Base-by-base conservation (phyloP, 2,888 invertebrate genomes). In the Uloborus plumipes region DNA sequence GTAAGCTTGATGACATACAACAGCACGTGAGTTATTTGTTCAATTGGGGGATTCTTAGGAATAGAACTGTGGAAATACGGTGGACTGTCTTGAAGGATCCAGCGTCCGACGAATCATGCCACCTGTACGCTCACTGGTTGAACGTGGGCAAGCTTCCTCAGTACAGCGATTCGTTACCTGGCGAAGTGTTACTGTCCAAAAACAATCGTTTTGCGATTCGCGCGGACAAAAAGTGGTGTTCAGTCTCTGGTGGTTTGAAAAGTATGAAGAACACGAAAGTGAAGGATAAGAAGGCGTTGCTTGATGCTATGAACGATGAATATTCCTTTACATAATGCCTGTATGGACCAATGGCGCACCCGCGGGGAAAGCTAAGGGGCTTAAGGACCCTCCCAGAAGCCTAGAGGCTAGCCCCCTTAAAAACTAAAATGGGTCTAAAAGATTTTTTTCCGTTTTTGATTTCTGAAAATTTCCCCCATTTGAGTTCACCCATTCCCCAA, bases 91-190 rank as follows among this genome's bases (percentile, higher is more conserved):
- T 78, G n/a, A 70, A 53, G 0, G 71, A 78, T 9, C 26, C 53
- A 1, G 55, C 64, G 3, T 31, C 26, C 15, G 31, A 71, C 49
- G 71, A 71, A 16, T 51, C 66, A 22, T 78, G 77, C 22, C 71
- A 58, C 50, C 18, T 78, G 64, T 78, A 58, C 16, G 77, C 77
- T 11, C 77, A 78, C 31, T 78, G 77, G 77, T 14, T 78, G 16
- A 78, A 78, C 31, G 55, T 71, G 4, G 70, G 55, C 0, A 65
- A 26, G 1, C 16, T 50, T 6, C 77, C 77, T 0, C 18, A 49
- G 14, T 47, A 71, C 47, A 18, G n/a, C 16, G 22, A 47, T 14
- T 14, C 39, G 7, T 20, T 78, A 39, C 77, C 71, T 15, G 77
- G 77, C 1, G 65, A 71, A 15, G 14, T 31, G 3, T 2, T 22